phyloP scores from a whole-genome alignment of 2,888 invertebrate genomes.

The Mellilla xanthometata region DNA sequence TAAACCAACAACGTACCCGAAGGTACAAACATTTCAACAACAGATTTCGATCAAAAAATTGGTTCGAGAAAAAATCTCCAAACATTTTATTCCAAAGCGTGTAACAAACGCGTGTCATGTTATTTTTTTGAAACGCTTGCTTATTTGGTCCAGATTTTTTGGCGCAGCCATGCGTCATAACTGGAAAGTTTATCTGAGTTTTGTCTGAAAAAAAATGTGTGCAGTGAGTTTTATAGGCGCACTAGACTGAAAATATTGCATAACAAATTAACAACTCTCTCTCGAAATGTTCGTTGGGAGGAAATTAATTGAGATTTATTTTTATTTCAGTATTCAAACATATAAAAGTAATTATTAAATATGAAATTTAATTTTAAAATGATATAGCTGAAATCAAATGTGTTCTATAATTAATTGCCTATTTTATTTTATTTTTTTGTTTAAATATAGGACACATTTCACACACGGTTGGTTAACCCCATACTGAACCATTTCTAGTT shows the following conservation, averaged over 20 bases:
- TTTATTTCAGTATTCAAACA: no score
- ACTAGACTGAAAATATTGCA: not conserved
- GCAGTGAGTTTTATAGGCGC: conserved; percentile 1
- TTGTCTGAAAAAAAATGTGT: conserved; percentile 10
- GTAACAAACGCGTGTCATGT: conserved; percentile 14
- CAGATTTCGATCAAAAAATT: not conserved
- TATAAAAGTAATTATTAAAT: no score
- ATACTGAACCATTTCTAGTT: no score
- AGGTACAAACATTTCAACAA: not conserved
- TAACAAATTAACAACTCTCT: not conserved
- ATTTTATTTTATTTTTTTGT: no score
- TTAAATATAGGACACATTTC: no score
- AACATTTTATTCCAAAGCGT: conserved; percentile 12
- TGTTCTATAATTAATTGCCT: no score
- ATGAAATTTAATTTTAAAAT: no score
- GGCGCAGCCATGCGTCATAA: conserved; percentile 34
- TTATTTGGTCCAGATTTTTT: conserved; percentile 22
- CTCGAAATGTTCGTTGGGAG: not conserved
- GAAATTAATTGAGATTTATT: no score
- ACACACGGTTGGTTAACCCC: no score
- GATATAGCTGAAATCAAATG: no score
- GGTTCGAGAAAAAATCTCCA: conserved; percentile 1
- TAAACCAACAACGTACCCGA: no score
- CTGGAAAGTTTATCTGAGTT: conserved; percentile 20
- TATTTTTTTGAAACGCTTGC: conserved; percentile 27